These are phyloP conservation scores for Chironomus striatipennis DNA, from an alignment of 1,140 invertebrate genomes.

Conservation along the genomic window DNA sequence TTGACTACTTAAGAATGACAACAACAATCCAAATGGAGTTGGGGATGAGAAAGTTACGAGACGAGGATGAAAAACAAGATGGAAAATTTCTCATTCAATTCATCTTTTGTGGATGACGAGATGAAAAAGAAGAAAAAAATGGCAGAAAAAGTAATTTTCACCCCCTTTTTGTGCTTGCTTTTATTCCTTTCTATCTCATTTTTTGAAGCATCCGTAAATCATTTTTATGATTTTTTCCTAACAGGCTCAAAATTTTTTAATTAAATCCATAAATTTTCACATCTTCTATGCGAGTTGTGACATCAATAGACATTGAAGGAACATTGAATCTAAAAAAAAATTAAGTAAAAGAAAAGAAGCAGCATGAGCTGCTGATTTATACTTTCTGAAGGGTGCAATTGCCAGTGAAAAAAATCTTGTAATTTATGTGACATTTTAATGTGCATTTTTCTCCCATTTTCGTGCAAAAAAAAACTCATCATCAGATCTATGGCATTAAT, in stretches of 20 bases:
- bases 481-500: not conserved
- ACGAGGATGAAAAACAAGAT: too few relatives aligned
- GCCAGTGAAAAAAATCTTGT: not conserved
- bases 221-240: conserved; percentile 1
- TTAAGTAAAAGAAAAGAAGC: too few relatives aligned
- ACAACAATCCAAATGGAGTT: too few relatives aligned
- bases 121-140: too few relatives aligned
- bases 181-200: not conserved
- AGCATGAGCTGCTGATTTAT: not conserved
- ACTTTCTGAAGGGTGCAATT: conserved; percentile 16
- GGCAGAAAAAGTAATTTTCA: not conserved
- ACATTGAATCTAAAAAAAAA: not conserved
- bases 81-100: too few relatives aligned
- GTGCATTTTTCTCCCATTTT: conserved; percentile 9
- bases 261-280: conserved; percentile 10
- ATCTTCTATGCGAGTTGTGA: not conserved
- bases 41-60: too few relatives aligned
- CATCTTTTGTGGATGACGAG: too few relatives aligned
- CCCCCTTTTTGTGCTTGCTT: not conserved
- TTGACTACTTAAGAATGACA: too few relatives aligned
- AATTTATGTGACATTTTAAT: conserved; percentile 24
- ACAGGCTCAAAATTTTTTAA: not conserved
- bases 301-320: not conserved
- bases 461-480: not conserved
- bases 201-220: not conserved